A percentile compares a stretch with the other conserved stretches of the same genome.
phyloP scores from a whole-genome alignment of 2,113 vertebrate genomes.

The Oryctolagus cuniculus region mOryCun1.1 NC_091441.1:65200501-65201000 shows the following conservation, averaged over 20 bases:
- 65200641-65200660: not conserved
- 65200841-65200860: not conserved
- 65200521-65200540: fast-evolving
- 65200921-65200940: not conserved
- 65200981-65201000: no score
- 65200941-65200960: not conserved
- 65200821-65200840: not conserved
- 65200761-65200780: no score
- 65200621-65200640: no score
- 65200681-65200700: not conserved
- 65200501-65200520: not conserved
- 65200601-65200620: not conserved
- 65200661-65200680: not conserved
- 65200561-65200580: no score
- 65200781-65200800: no score
- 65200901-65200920: not conserved
- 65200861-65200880: not conserved
- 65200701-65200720: no score
- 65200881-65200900: no score
- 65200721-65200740: no score
- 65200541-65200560: not conserved
- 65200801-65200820: fast-evolving
- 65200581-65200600: no score
- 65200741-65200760: no score
- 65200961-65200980: no score